Base-by-base conservation (phyloP, 2,113 vertebrate species). In the Garra rufa region DNA sequence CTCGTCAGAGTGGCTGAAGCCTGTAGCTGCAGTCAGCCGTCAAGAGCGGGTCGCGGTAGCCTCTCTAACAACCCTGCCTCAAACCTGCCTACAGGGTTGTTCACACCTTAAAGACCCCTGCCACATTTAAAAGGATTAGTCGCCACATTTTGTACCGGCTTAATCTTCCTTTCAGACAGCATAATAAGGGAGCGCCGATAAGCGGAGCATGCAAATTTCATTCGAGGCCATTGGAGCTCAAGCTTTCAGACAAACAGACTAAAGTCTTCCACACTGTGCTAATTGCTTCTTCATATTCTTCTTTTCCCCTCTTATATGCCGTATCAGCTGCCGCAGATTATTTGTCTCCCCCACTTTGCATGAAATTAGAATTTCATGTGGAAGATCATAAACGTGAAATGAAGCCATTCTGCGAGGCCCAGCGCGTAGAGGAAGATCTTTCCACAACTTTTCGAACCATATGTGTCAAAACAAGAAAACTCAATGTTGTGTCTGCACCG, bases 71-170 rank as follows among this genome's bases (percentile, higher is more conserved):
- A 34, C 71, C 88, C 89, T 69, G 55, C 50, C 80, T 69, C 81
- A 83, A 92, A 92, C 92, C 90, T 92, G 88, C 55, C 84, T 77
- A 73, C 74, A 82, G 89, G 83, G 86, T 80, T 85, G 85, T 90
- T 90, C 90, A 81, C 92, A 95, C 94, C 95, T 94, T 93, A 91
- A 92, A 93, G 91, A 92, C 93, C 93, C 93, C 87, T 67, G 91
- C 93, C 94, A 93, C 92, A 89, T 95, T 94, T 95, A 95, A 95
- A 95, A 93, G 94, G 94, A 95, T 95, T 95, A 95, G 92, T 93
- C 91, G 92, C 92, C 92, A 94, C 93, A 93, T 94, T 95, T 95
- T 95, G 93, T 91, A 92, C 91, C 78, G 93, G 88, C 92, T 94
- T 95, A 95, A 95, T 95, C 93, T 94, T 91, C 94, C 93, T 95